Evolutionary conservation across 1,140 invertebrate species (phyloP), one percentile per base, ranked within the genome.

Genomic region (Notospermus geniculatus): DNA sequence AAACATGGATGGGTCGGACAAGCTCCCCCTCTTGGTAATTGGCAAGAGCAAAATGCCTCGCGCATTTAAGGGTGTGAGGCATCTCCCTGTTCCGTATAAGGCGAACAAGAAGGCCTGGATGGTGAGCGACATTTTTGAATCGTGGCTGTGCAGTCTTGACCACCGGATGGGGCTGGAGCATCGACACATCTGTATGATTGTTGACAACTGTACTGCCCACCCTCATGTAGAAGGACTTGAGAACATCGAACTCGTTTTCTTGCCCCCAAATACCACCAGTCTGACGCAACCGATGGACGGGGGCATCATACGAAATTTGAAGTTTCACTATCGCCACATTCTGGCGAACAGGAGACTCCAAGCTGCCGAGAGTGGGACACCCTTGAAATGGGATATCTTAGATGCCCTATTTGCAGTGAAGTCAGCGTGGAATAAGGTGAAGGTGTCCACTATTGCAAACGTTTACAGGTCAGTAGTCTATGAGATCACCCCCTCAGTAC

Each of bases 261-360:
- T 43, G 39, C 39, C 39, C 11, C 39, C 19, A 43, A 43, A 43
- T 43, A 43, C 39, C 19, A 43, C 39, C 39, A 43, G 39, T 43
- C 11, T 43, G 11, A 43, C 39, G 11, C 39, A 43, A 19, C 39
- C 39, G 19, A 43, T 43, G 39, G 39, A 43, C 19, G 39, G 11
- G 11, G 39, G 39, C 19, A 43, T 43, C 11, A 43, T 43, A 43
- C 11, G 19, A 43, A 43, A 43, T 43, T 43, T 43, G 39, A 43
- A 43, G 19, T 19, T 43, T 19, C 39, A 43, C 19, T 43, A 43
- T 43, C 39, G 39, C 19, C 39, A 43, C 39, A 43, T 43, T 19
- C 39, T 43, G 19, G 39, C 39, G 19, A 19, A 11, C 19, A 43
- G 39, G 19, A 11, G 39, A 13, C 39, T 43, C 39, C 11, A 43